These are phyloP conservation scores for Drosophila setosimentum DNA, from an alignment of 2,888 invertebrate species.

Conservation along the genomic window DNA sequence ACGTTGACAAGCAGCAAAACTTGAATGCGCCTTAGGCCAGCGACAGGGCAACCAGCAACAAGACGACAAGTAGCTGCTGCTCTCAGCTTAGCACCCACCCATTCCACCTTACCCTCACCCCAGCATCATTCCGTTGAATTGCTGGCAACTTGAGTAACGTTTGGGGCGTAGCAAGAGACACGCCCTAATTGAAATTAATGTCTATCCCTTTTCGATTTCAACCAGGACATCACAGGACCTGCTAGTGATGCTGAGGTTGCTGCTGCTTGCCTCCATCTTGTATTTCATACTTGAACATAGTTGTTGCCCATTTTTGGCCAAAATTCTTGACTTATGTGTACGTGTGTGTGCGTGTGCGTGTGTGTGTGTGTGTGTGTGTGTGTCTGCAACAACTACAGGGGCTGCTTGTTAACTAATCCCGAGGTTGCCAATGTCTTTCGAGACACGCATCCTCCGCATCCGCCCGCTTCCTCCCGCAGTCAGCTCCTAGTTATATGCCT, in stretches of 20 bases:
- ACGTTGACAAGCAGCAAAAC: conserved; percentile 31
- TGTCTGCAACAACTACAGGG: conserved; percentile 30
- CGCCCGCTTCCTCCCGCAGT: too few species aligned
- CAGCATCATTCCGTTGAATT: conserved; percentile 12
- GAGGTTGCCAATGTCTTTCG: conserved; percentile 31
- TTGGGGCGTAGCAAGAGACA: conserved; percentile 54
- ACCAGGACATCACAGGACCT: conserved; percentile 8
- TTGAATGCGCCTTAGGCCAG: conserved; percentile 33
- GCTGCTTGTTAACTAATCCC: conserved; percentile 56
- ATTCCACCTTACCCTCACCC: neutral
- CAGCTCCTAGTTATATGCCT: conserved; percentile 7
- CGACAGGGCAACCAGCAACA: conserved; percentile 35
- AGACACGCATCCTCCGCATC: conserved; percentile 47
- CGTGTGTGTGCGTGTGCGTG: neutral
- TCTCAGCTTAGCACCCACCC: conserved; percentile 2
- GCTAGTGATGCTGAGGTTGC: neutral
- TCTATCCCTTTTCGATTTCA: conserved; percentile 73
- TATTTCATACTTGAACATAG: conserved; percentile 48
- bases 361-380: neutral
- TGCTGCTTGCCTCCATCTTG: conserved; percentile 21
- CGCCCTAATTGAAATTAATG: conserved; percentile 82
- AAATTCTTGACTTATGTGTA: conserved; percentile 56
- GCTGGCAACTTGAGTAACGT: conserved; percentile 41
- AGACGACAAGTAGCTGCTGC: conserved; percentile 50
- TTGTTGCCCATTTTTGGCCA: conserved; percentile 46